phyloP scores from a whole-genome alignment of 2,113 vertebrate species.

The Otis tarda region DNA sequence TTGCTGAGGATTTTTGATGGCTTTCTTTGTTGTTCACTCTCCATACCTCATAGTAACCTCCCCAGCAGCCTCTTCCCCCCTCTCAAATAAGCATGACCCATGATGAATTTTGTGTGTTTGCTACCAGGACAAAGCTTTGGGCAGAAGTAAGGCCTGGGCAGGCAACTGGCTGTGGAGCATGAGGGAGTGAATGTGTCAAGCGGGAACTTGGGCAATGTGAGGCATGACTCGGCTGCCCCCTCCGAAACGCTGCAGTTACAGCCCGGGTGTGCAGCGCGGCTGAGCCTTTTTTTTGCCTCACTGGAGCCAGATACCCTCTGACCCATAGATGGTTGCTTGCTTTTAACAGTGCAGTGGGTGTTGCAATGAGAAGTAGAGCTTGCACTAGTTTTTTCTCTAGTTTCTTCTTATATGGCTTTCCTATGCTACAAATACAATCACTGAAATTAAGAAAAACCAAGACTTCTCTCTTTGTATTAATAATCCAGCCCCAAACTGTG shows the following conservation, averaged over 20 bases:
- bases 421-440: neutral
- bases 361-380: neutral
- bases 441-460: neutral
- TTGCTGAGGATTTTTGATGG: neutral
- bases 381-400: neutral
- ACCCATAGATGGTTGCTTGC: neutral
- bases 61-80: neutral
- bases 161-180: neutral
- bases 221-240: neutral
- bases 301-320: neutral
- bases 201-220: fast-evolving
- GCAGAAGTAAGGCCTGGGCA: neutral
- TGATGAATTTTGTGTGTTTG: neutral
- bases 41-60: neutral
- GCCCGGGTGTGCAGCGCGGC: neutral
- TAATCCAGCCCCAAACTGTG: neutral
- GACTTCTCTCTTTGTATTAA: neutral
- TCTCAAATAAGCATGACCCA: neutral
- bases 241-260: neutral
- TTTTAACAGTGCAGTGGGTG: neutral
- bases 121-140: neutral
- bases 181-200: neutral
- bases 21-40: neutral
- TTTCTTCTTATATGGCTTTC: neutral
- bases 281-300: neutral